Evolutionary conservation across 2,797 vertebrate species (phyloP).

Genomic region (Melopsittacus undulatus): DNA sequence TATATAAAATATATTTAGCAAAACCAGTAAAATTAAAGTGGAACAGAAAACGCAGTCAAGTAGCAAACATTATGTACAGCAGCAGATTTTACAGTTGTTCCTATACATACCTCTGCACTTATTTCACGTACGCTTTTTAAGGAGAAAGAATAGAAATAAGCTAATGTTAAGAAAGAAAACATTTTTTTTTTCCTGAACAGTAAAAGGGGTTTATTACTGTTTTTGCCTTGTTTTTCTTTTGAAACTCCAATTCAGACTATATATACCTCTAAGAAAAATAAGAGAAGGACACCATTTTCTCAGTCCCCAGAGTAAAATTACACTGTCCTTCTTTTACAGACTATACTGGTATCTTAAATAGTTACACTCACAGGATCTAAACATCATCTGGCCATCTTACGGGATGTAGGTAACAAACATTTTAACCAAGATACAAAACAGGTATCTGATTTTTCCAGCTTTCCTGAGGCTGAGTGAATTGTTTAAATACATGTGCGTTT

Average conservation of each 20-base stretch:
- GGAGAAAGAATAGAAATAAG: slow-evolving; percentile 36
- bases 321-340: background rate
- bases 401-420: slow-evolving; percentile 38
- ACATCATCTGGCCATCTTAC: slow-evolving; percentile 22
- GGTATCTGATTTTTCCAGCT: slow-evolving; percentile 56
- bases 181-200: slow-evolving; percentile 21
- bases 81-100: slow-evolving; percentile 48
- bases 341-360: slow-evolving; percentile 6
- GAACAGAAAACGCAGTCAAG: slow-evolving; percentile 58
- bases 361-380: slow-evolving; percentile 14
- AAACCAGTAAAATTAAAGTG: slow-evolving; percentile 63
- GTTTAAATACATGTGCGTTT: slow-evolving; percentile 70
- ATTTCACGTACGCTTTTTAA: slow-evolving; percentile 30
- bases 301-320: slow-evolving; percentile 7
- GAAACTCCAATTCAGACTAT: slow-evolving; percentile 6
- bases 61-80: slow-evolving; percentile 64
- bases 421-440: slow-evolving; percentile 65
- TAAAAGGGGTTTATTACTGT: slow-evolving; percentile 19
- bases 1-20: slow-evolving; percentile 67
- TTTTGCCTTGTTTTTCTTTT: background rate
- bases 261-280: slow-evolving; percentile 17
- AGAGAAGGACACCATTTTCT: slow-evolving; percentile 10
- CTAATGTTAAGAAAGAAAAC: slow-evolving; percentile 39
- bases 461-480: slow-evolving; percentile 73
- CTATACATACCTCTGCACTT: slow-evolving; percentile 42